Evolutionary conservation across 1,140 invertebrate species (phyloP), one percentile per base, ranked within the genome.

Genomic region (Charaxes varanes): DNA sequence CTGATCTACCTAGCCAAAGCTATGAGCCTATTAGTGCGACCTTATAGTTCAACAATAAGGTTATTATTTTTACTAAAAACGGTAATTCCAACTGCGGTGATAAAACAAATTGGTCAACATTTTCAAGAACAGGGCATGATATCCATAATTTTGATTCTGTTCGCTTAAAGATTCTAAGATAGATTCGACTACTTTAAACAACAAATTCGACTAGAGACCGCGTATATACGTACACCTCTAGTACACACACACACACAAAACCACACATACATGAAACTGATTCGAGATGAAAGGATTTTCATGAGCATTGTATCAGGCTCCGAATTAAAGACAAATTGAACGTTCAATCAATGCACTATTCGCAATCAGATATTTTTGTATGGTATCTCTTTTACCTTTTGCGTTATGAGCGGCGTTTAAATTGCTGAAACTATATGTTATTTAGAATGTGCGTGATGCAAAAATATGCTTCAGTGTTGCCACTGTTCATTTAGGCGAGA

Each of bases 241-340:
- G 64, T 65, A 66, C 62, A 31, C 18, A 31, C 28, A 31, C 16
- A n/a, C 28, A 31, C 28, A 31, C 28, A 14, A 17, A n/a, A 8
- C 21, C 21, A 8, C 18, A 31, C 28, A 31, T 31, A 31, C 28
- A 62, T 66, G 57, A 70, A 67, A 71, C 69, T 67, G 67, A 72
- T 69, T 69, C 50, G 57, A 62, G 56, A 67, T 71, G 68, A 72
- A 74, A 74, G 65, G 59, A 57, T 65, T 58, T 59, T 51, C 59
- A 56, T 55, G 50, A 50, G 42, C 43, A 73, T 69, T 70, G 66
- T 66, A 66, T 58, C 47, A 52, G 45, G 49, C 57, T 62, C 60
- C 56, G 57, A 66, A 66, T 66, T 66, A 66, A 62, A 62, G 59
- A 66, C 62, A 62, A 60, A 66, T 63, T 63, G 63, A 49, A 66